Conservation (phyloP, 1,140 invertebrate genomes). For the Drosophila micromelanica region DNA sequence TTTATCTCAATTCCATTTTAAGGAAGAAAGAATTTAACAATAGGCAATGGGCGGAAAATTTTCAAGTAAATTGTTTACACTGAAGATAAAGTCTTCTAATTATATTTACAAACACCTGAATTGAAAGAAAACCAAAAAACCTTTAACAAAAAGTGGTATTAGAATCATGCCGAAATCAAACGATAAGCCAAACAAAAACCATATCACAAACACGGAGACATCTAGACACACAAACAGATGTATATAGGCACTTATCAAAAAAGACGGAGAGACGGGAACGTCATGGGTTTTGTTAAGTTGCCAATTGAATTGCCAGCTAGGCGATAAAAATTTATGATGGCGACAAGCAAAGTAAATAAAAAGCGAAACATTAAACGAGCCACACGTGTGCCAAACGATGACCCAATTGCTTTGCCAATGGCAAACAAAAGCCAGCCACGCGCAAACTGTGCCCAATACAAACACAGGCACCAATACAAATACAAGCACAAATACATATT, state of each 20-base stretch:
- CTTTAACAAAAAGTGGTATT: background rate
- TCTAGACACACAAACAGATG: background rate
- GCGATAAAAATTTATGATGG: conserved; percentile 70
- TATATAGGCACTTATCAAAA: conserved; percentile 7
- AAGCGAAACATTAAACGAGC: conserved; percentile 64
- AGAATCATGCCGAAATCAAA: conserved; percentile 12
- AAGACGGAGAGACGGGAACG: background rate
- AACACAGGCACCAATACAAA: conserved; percentile 1
- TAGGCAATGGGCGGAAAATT: conserved; percentile 8
- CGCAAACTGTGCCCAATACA: conserved; percentile 21
- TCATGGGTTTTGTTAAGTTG: conserved; percentile 34
- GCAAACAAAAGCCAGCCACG: conserved; percentile 44
- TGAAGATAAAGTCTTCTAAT: conserved; percentile 49
- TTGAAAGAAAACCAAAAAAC: conserved; percentile 24
- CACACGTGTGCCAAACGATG: conserved; percentile 76
- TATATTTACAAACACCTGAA: conserved; percentile 49
- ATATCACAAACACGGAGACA: background rate
- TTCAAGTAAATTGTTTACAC: conserved; percentile 15
- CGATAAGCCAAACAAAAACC: conserved; percentile 1
- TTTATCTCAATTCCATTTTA: conserved; percentile 54
- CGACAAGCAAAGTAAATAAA: conserved; percentile 60
- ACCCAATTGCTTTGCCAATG: conserved; percentile 55
- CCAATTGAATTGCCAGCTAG: conserved; percentile 52
- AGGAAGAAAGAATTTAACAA: conserved; percentile 24
- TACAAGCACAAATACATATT: conserved; percentile 1